Evolutionary conservation across 2,888 invertebrate species (phyloP), one percentile per base, ranked within the genome.

Genomic region (Ashinkailepas kermadecensis): DNA sequence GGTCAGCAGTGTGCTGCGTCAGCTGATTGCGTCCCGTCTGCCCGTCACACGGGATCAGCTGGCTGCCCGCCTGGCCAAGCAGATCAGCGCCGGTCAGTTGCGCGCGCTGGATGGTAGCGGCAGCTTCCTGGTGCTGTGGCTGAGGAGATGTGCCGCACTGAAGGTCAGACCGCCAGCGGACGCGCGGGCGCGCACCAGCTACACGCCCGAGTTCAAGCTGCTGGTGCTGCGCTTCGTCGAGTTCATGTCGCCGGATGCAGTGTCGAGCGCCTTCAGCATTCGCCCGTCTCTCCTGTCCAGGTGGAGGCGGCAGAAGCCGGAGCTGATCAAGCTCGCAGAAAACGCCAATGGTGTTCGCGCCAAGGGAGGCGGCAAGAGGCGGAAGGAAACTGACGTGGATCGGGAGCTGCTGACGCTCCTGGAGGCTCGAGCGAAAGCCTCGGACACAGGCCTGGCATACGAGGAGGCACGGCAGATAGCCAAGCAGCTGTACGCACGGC

Each of bases 141-240:
- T 56, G 15, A 56, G 8, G 56, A 15, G 74, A 21, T 54, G 54
- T 10, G 54, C 21, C 7, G 56, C 56, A 9, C 13, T 11, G 21
- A 11, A n/a, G 10, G 54, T 9, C 7, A 4, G 56, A 12, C 39
- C 56, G 9, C 9, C 56, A 10, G 54, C 13, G 10, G 56, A 18
- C 10, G 15, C 21, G 21, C 56, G 8, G 21, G 56, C 10, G 18
- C 74, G 74, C 54, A 12, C 56, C 54, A 56, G 74, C 56, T 74
- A 74, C 74, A 54, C 74, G 74, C 74, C 74, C 21, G 8, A 74
- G 18, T 74, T 74, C 56, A 74, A 74, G 21, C 74, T 74, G 74
- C 74, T 74, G 54, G 10, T 74, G 74, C 74, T 74, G 54, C 54
- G 74, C 10, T 74, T 74, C 56, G 11, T 21, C 8, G 21, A 56